Evolutionary conservation across 2,113 vertebrate species (phyloP), one percentile per base, ranked within the genome.

Genomic region (Epinephelus cyanopodus): DNA sequence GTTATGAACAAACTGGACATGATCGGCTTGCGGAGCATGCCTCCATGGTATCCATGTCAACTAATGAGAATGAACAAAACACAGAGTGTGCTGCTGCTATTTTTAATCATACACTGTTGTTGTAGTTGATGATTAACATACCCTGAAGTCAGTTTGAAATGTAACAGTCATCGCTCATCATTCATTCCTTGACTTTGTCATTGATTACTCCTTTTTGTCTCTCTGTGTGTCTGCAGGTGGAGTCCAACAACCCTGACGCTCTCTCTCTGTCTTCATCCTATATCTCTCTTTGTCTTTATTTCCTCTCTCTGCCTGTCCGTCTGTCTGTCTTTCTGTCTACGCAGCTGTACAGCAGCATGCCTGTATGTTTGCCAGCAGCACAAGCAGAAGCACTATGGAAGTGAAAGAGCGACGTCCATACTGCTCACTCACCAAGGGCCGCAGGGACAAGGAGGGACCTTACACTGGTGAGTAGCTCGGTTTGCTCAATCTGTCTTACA

Each of bases 361-460:
- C 83, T 90, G 42, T 77, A 92, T 93, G 93, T 94, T 92, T 87
- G 56, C 88, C 87, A 67, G 90, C 94, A 89, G 94, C 95, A 94
- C 7, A 94, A 91, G 89, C 91, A 92, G 96, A 97, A 96, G 96
- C 97, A 97, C 96, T 90, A 99, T 99, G 98, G 98, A 99, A 97
- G 98, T 99, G 95, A 99, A 99, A 90, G 98, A 99, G 95, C 97
- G 97, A 88, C 95, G 98, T 95, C 98, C 98, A 81, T 99, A 99
- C 86, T 99, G 98, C 95, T 99, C 98, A 56, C 95, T 99, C 88
- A 98, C 97, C 88, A 99, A 99, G 96, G 93, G 96, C 96, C 96
- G 97, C 64, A 95, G 96, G 77, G 97, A 99, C 84, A 98, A 97
- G 69, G 97, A 99, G 9, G 95, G 97, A 4, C 96, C 96, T 8